Evolutionary conservation across 2,113 vertebrate genomes (phyloP), one percentile per base, ranked within the genome.

Genomic region (Oreochromis tanganicae): DNA sequence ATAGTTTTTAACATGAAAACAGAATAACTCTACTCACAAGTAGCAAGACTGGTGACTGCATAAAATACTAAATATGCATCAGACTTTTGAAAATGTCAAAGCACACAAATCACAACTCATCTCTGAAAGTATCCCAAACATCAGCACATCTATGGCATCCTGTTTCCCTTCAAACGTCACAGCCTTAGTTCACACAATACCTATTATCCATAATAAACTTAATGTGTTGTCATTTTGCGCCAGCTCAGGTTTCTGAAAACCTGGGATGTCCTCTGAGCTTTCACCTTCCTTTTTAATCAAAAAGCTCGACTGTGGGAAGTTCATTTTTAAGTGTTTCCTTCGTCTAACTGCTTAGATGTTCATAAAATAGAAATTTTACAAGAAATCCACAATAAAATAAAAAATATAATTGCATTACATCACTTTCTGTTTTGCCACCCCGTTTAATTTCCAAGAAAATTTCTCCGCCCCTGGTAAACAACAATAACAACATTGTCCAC

Each of bases 231-330:
- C 29, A 32, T 61, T 61, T 61, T 61, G 57, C 3, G 2, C 57
- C 57, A 61, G 57, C 57, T 61, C 27, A 59, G 27, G 0, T 29
- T 61, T 61, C 29, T 61, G 8, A 29, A 59, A 59, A 29, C 56
- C 21, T 57, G 55, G 14, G 12, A 7, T 59, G 56, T 59, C 56
- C 27, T 34, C 17, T 27, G 27, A 61, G 57, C 57, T 61, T 61
- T 32, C 27, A 2, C 57, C 2, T 61, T 32, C 8, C 57, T 61
- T 17, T 32, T 61, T 17, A 61, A 61, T 32, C 27, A 61, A 61
- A 6, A 32, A 17, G 27, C 27, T 61, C 8, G 3, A 32, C 57
- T 17, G 14, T 32, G 57, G 27, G 57, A 5, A 0, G 57, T 61
- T 61, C 2, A 0, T 61, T 61, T 61, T 61, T 61, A 61, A 54